These are phyloP conservation scores for Diloba caeruleocephala DNA, from an alignment of 2,888 invertebrate genomes.

Conservation along the genomic window DNA sequence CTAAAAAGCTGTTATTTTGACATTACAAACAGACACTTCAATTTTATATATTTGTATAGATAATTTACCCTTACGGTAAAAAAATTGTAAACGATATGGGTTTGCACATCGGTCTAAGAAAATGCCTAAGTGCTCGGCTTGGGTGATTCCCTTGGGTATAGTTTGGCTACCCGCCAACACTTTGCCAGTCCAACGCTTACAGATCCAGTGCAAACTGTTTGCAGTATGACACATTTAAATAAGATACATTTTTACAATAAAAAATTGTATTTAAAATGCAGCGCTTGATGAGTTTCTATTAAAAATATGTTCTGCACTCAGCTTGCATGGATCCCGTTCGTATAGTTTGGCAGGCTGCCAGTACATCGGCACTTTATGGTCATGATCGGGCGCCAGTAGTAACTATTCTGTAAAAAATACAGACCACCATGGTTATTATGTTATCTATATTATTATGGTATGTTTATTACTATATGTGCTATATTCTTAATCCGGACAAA, in stretches of 20 bases:
- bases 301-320: conserved; percentile 22
- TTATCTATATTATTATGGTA: too few species aligned
- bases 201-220: conserved; percentile 16
- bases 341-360: conserved; percentile 35
- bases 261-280: conserved; percentile 22
- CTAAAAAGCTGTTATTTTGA: too few species aligned
- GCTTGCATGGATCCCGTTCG: neutral
- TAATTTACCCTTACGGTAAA: too few species aligned
- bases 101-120: conserved; percentile 28
- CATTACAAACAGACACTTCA: too few species aligned
- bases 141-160: conserved; percentile 39
- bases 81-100: conserved; percentile 1
- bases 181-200: conserved; percentile 17
- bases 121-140: conserved; percentile 31
- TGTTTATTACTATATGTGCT: too few species aligned
- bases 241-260: conserved; percentile 30
- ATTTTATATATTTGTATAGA: too few species aligned
- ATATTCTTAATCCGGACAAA: too few species aligned
- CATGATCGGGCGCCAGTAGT: conserved; percentile 33
- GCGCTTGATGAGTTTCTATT: conserved; percentile 33
- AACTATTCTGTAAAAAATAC: conserved; percentile 9
- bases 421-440: too few species aligned
- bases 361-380: conserved; percentile 29
- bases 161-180: conserved; percentile 31
- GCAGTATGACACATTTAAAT: conserved; percentile 27